phyloP scores from a whole-genome alignment of 1,140 invertebrate genomes.

The Megathymus violae region DNA sequence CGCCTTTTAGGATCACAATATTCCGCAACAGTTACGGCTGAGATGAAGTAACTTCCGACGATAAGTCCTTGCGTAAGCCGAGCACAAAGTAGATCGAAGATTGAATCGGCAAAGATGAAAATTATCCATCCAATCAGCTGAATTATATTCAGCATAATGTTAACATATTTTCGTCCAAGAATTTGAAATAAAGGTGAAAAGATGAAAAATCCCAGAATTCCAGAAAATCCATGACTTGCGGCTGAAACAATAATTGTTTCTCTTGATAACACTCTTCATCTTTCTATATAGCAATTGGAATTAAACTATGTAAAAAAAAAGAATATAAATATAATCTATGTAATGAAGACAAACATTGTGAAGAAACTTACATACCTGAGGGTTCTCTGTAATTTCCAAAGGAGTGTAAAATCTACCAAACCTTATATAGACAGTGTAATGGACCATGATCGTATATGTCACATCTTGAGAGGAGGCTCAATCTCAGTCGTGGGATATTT shows the following conservation, averaged over 20 bases:
- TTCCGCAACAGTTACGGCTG: conserved; percentile 14
- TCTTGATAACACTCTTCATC: too few relatives aligned
- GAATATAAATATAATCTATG: too few relatives aligned
- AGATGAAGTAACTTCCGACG: conserved; percentile 15
- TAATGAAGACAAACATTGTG: too few relatives aligned
- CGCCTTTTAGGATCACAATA: conserved; percentile 42
- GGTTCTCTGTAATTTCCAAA: too few relatives aligned
- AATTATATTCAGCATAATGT: conserved; percentile 31
- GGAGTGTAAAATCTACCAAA: too few relatives aligned
- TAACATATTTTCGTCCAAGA: conserved; percentile 43
- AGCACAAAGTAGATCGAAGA: neutral
- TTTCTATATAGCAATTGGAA: too few relatives aligned
- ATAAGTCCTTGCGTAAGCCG: conserved; percentile 4
- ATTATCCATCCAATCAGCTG: conserved; percentile 37
- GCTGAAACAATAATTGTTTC: conserved; percentile 56
- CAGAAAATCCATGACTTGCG: conserved; percentile 47
- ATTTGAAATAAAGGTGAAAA: conserved; percentile 49
- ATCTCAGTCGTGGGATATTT: too few relatives aligned
- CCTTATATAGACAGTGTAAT: too few relatives aligned
- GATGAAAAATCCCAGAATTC: conserved; percentile 46
- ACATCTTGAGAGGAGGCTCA: too few relatives aligned
- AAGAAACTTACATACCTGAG: too few relatives aligned
- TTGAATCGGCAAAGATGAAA: neutral
- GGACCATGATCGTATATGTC: too few relatives aligned
- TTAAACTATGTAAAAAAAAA: too few relatives aligned